Evolutionary conservation across 2,113 vertebrate species (phyloP), one percentile per base, ranked within the genome.

Genomic region (Empidonax traillii): DNA sequence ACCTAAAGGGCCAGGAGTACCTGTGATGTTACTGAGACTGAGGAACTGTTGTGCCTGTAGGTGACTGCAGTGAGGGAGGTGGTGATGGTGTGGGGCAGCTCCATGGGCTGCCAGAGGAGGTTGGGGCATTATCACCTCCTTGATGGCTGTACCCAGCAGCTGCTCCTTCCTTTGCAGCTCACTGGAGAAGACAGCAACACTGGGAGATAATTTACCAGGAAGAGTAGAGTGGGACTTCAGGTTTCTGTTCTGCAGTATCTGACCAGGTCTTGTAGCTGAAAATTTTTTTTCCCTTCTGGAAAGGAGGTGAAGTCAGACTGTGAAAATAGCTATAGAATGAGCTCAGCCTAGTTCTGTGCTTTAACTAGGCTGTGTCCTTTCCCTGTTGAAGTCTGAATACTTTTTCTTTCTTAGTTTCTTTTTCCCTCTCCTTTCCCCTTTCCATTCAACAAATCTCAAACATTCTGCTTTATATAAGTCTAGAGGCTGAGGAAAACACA

Each of bases 341-440:
- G 37, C 28, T 52, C 14, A 78, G 21, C n/a, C 15, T 21, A 55
- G n/a, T 41, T 22, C 8, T 52, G 25, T 63, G 2, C 30, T 92
- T 67, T 39, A 66, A 39, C 10, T 53, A 41, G 39, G 25, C 33
- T 73, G 43, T 27, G 21, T 53, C 5, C 33, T 79, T 23, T 71
- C 25, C 8, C 18, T n/a, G 20, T 6, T 2, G 8, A 46, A 59
- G 33, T 62, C 22, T n/a, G 74, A 86, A 30, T 14, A 24, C 14
- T 2, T 55, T 16, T 27, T 23, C 23, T 47, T 68, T 2, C 4
- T 33, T 14, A 22, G 12, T 8, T 24, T 20, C 39, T 30, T 8
- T 33, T 8, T 3, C 28, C 3, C 5, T 3, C 2, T 0, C 13
- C 23, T 25, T 23, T 46, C 19, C 18, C 6, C 19, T 62, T 23